Evolutionary conservation across 2,888 invertebrate genomes (phyloP).

Genomic region (Cactoblastis cactorum): DNA sequence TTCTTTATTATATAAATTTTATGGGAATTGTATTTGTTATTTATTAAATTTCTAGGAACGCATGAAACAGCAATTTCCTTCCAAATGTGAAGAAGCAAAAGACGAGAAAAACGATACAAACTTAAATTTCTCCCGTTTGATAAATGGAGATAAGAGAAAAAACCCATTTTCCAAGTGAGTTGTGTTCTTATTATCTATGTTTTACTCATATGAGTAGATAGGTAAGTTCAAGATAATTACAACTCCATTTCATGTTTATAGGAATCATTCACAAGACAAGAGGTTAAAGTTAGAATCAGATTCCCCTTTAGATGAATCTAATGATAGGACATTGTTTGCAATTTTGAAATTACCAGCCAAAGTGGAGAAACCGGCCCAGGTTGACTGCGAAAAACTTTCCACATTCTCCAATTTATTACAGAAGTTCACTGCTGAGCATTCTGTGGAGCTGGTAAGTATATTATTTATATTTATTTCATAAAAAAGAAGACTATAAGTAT

Average conservation of each 20-base stretch:
- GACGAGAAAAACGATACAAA: constrained; percentile 39
- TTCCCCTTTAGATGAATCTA: constrained; percentile 62
- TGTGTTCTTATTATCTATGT: constrained; percentile 13
- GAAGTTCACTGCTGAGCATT: constrained; percentile 67
- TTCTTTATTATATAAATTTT: too few species aligned
- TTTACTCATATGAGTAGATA: background rate
- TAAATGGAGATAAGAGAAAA: constrained; percentile 82
- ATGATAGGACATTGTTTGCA: constrained; percentile 80
- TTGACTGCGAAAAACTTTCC: constrained; percentile 58
- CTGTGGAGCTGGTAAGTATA: constrained; percentile 61
- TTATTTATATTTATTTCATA: background rate
- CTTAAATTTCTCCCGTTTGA: constrained; percentile 69
- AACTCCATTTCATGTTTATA: constrained; percentile 24
- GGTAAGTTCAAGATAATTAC: background rate
- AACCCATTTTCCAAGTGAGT: constrained; percentile 87
- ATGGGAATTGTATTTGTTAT: background rate
- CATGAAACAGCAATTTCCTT: constrained; percentile 58
- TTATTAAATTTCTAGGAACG: constrained; percentile 52
- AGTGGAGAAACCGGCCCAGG: constrained; percentile 46
- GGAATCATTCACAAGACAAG: constrained; percentile 50
- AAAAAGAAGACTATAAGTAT: background rate
- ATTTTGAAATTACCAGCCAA: constrained; percentile 65
- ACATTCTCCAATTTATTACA: constrained; percentile 72
- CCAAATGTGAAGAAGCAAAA: constrained; percentile 39
- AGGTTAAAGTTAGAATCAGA: constrained; percentile 46